Base-by-base conservation (phyloP, 2,888 invertebrate species). In the Hydropsyche betteni region DNA sequence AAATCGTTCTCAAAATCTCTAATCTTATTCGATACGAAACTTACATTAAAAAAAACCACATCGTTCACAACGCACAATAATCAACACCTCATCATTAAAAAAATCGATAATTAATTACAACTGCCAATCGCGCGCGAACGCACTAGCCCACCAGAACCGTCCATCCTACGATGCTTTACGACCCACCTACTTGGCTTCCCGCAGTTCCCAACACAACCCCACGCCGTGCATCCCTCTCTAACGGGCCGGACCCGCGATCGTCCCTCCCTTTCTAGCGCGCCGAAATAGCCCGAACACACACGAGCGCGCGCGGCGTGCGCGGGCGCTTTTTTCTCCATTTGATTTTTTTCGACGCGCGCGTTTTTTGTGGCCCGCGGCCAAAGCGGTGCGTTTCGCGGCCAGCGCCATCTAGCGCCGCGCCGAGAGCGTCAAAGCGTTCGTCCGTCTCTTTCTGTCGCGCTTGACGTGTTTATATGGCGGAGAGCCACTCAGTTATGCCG, bases 401-500 rank as follows among this genome's bases (percentile, higher is more conserved):
- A 34, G 71, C 71, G 68, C 71, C 68, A 78, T 75, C 79, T 76
- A 69, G 12, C 7, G 53, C 10, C 53, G 14, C n/a, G 12, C 14
- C 14, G 53, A 14, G 53, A 53, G 53, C 14, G 44, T 10, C 44
- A 10, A 8, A 1, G 6, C 44, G 6, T 2, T 44, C 44, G 24
- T 44, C 2, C 4, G 44, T 44, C 44, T 44, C 44, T 44, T 6
- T 44, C 44, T 44, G 7, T 6, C 44, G 7, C 7, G 44, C 44
- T 36, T 72, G 77, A 73, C 77, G 76, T 79, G 79, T 79, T 80
- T 80, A 84, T 86, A 86, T 86, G 85, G 83, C 85, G 86, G 85
- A 84, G 85, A 84, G 69, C 74, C 83, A 87, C 87, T 85, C 87
- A 88, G 88, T 88, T 85, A 87, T 87, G 87, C 87, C 86, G 87